Conservation (phyloP, 2,113 vertebrate species). For the Platichthys stellatus region DNA sequence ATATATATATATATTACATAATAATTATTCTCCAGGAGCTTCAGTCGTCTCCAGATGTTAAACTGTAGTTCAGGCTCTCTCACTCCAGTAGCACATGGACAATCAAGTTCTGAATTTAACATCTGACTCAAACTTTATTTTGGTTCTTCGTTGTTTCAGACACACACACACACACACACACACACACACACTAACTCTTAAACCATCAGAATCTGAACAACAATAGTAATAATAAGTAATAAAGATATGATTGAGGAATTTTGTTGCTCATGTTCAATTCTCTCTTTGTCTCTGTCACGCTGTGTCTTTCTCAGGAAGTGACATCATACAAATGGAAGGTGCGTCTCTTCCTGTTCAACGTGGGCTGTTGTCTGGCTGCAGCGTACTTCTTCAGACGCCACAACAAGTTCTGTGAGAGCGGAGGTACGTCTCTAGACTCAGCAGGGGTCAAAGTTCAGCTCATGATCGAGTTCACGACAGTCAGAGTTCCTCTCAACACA, state of each 20-base stretch:
- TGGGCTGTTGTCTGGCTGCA: constrained; percentile 79
- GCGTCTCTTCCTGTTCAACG: constrained; percentile 88
- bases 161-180: neutral
- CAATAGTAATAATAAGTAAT: neutral
- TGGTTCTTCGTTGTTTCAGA: neutral
- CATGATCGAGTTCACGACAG: too few species aligned
- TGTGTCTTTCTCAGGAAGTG: constrained; percentile 81
- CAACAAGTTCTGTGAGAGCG: constrained; percentile 90
- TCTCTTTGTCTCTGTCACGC: neutral
- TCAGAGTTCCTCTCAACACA: too few species aligned
- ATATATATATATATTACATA: too few species aligned
- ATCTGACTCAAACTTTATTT: too few species aligned
- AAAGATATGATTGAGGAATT: neutral
- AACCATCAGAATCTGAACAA: neutral
- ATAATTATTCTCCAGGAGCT: too few species aligned
- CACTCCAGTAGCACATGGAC: too few species aligned
- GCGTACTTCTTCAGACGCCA: constrained; percentile 90
- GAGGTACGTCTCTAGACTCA: constrained; percentile 82
- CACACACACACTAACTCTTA: too few species aligned
- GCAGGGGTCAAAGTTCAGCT: too few species aligned
- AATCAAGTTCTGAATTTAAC: too few species aligned
- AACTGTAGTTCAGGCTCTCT: too few species aligned
- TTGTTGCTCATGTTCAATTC: neutral
- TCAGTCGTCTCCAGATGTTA: too few species aligned
- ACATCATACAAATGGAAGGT: constrained; percentile 89